Evolutionary conservation across 2,797 vertebrate genomes (phyloP).

Genomic region (Danio tinwini): DNA sequence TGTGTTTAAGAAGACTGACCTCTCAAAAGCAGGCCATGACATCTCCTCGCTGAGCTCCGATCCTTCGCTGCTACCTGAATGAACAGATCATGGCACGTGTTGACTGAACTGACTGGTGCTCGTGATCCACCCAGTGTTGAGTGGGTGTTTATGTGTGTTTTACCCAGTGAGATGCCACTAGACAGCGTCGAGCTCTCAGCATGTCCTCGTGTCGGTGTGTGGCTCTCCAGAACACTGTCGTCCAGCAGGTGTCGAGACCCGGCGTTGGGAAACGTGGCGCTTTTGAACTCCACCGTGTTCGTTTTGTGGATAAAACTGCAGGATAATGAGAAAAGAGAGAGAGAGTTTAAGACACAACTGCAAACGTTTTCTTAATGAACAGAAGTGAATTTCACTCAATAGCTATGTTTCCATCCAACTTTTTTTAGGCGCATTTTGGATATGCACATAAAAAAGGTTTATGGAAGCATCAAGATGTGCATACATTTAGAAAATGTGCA

Average conservation of each 20-base stretch:
- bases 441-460: no score
- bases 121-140: background rate
- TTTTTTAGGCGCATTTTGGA: no score
- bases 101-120: background rate
- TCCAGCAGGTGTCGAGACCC: slow-evolving; percentile 95
- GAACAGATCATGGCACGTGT: background rate
- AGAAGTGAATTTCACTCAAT: background rate
- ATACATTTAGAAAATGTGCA: no score
- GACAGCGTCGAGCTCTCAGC: slow-evolving; percentile 97
- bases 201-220: slow-evolving; percentile 89
- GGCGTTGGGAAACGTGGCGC: slow-evolving; percentile 96
- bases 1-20: slow-evolving; percentile 75
- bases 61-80: slow-evolving; percentile 94
- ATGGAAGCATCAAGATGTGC: no score
- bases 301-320: slow-evolving; percentile 96
- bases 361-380: background rate
- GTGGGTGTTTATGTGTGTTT: background rate
- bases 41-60: slow-evolving; percentile 98
- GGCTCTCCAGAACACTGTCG: slow-evolving; percentile 96
- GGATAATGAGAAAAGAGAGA: background rate
- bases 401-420: no score
- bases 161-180: slow-evolving; percentile 97
- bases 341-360: background rate
- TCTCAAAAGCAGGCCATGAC: slow-evolving; percentile 98
- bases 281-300: slow-evolving; percentile 96